Percentiles rank a stretch among this genome's conserved stretches.
These are phyloP conservation scores for Accipiter cooperii DNA, from an alignment of 2,113 vertebrate species.

Conservation along the genomic window DNA sequence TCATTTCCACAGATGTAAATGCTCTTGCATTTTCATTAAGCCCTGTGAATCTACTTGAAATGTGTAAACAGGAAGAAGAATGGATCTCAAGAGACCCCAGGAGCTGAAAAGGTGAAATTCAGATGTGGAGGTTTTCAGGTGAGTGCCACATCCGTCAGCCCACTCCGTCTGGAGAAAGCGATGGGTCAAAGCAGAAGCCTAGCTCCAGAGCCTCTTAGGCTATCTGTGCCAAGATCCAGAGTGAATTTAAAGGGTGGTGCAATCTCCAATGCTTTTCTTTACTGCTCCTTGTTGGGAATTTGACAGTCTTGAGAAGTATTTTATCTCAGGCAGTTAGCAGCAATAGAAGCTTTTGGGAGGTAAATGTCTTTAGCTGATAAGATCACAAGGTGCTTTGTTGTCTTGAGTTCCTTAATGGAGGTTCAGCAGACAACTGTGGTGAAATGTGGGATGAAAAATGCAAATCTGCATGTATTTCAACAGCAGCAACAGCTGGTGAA, in stretches of 20 bases:
- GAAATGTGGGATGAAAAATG: background rate
- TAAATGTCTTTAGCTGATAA: background rate
- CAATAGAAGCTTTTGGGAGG: background rate
- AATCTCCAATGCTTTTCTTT: background rate
- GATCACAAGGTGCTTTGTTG: background rate
- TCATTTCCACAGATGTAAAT: background rate
- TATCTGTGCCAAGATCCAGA: background rate
- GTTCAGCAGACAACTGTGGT: background rate
- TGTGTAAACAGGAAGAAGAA: background rate
- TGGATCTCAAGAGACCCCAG: background rate
- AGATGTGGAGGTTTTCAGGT: background rate
- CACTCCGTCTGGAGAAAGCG: background rate
- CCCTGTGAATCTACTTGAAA: background rate
- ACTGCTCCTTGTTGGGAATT: background rate
- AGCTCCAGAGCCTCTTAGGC: background rate
- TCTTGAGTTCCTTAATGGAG: background rate
- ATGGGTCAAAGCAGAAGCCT: background rate
- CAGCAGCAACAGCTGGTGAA: background rate
- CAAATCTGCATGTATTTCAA: background rate
- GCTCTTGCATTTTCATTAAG: background rate
- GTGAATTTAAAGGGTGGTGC: background rate
- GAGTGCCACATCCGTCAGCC: background rate
- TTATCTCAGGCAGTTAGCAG: background rate
- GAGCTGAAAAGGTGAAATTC: background rate
- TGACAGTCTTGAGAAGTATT: background rate